Conservation (phyloP, 2,113 vertebrate species). For the Turnix velox region DNA sequence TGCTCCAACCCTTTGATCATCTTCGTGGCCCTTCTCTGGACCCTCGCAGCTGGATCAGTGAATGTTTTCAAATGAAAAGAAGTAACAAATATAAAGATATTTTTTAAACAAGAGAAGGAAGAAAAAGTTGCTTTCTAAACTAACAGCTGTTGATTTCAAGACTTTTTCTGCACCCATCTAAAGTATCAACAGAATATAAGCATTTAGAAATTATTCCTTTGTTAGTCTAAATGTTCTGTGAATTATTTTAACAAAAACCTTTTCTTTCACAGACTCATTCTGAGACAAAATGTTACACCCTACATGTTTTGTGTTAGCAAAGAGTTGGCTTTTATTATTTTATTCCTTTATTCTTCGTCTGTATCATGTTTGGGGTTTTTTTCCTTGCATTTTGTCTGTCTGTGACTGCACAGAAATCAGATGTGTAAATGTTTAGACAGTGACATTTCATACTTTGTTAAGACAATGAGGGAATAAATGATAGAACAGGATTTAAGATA, state of each 20-base stretch:
- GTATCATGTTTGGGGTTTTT: background rate
- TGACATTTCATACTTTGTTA: background rate
- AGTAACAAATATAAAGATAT: background rate
- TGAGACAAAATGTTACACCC: background rate
- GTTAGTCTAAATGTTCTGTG: background rate
- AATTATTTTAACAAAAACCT: background rate
- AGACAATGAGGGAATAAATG: background rate
- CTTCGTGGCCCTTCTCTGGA: too few species aligned
- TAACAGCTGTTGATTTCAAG: background rate
- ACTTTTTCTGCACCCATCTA: background rate
- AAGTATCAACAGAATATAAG: background rate
- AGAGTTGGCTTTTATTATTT: background rate
- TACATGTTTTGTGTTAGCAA: background rate
- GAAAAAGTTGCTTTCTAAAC: background rate
- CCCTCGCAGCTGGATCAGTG: background rate
- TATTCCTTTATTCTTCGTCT: background rate
- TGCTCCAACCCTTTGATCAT: too few species aligned
- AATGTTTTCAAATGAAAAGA: background rate
- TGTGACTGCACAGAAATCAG: background rate
- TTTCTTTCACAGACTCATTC: background rate
- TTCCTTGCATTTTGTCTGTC: background rate
- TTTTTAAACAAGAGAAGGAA: too few species aligned
- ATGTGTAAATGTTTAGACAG: background rate
- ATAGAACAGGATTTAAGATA: background rate
- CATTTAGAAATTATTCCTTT: background rate